phyloP scores from a whole-genome alignment of 2,888 invertebrate species.

The Diachrysia chrysitis region DNA sequence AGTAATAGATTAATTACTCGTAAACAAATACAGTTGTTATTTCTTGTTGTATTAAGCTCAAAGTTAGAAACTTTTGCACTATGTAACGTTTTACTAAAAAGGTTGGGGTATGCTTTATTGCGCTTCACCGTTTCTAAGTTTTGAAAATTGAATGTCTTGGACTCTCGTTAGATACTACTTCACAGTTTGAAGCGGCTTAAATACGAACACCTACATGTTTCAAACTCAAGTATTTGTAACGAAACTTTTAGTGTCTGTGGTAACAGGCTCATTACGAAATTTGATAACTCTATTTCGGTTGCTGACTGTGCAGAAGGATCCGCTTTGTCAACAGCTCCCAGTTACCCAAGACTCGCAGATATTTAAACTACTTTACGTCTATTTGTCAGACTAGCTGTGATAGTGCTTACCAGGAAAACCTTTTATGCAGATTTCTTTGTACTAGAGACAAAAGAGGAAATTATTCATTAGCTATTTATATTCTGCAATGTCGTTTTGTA shows the following conservation, averaged over 20 bases:
- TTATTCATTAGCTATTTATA: constrained; percentile 50
- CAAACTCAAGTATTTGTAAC: constrained; percentile 20
- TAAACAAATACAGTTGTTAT: neutral
- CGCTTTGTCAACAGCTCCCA: constrained; percentile 22
- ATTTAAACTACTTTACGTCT: constrained; percentile 60
- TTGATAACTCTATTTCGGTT: constrained; percentile 19
- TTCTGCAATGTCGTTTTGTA: constrained; percentile 38
- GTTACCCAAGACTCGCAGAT: constrained; percentile 34
- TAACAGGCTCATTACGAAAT: constrained; percentile 22
- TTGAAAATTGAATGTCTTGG: constrained; percentile 20
- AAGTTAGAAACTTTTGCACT: neutral
- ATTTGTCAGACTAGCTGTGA: constrained; percentile 63
- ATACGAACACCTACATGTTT: constrained; percentile 12
- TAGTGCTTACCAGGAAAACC: constrained; percentile 64
- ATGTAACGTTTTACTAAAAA: neutral
- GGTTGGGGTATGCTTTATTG: neutral
- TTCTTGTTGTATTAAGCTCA: neutral
- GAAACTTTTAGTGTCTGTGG: constrained; percentile 20
- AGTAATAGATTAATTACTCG: neutral
- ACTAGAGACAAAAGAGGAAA: constrained; percentile 52
- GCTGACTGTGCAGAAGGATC: constrained; percentile 13
- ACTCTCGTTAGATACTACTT: constrained; percentile 10
- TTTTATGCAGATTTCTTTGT: constrained; percentile 71
- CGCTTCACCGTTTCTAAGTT: constrained; percentile 12
- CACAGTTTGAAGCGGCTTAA: constrained; percentile 13